Base-by-base conservation (phyloP, 23 tunicate species). In the Phallusia fumigata region DNA sequence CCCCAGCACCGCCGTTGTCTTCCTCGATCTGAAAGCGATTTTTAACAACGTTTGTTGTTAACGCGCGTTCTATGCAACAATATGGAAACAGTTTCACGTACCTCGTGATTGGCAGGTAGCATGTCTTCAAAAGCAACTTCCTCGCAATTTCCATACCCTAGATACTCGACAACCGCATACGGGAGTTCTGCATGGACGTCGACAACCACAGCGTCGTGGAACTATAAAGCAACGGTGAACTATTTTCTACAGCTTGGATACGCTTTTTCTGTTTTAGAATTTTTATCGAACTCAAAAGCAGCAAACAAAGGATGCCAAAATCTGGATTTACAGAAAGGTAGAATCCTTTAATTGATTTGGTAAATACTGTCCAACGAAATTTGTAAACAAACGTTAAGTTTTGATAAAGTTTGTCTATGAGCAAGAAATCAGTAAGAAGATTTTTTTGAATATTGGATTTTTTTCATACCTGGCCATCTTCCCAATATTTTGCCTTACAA, bases 401-500 rank as follows among this genome's bases (percentile, higher is more conserved):
- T n/a, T n/a, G n/a, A n/a, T n/a, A n/a, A n/a, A n/a, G n/a, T n/a
- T n/a, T n/a, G n/a, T n/a, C n/a, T n/a, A n/a, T n/a, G n/a, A n/a
- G n/a, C n/a, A n/a, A n/a, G n/a, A n/a, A n/a, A n/a, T n/a, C n/a
- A n/a, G n/a, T n/a, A n/a, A n/a, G n/a, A n/a, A n/a, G 65, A 18
- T 52, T 18, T 52, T 18, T 52, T 65, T 5, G 8, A 40, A 10
- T 40, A 40, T 21, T 31, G n/a, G n/a, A 35, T 47, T 35, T 30
- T 44, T 76, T 53, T n/a, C n/a, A n/a, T n/a, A 84, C 88, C 79
- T 78, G 81, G 50, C 47, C 53, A 74, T 91, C 96, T 83, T 91
- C 96, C 96, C 96, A 91, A 45, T 91, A 91, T 31, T 58, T 86
- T 0, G 96, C 96, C 32, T 81, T 34, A 50, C 90, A 85, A 32